Conservation (phyloP, 2,797 vertebrate genomes). For the Tiaroga cobitis region DNA sequence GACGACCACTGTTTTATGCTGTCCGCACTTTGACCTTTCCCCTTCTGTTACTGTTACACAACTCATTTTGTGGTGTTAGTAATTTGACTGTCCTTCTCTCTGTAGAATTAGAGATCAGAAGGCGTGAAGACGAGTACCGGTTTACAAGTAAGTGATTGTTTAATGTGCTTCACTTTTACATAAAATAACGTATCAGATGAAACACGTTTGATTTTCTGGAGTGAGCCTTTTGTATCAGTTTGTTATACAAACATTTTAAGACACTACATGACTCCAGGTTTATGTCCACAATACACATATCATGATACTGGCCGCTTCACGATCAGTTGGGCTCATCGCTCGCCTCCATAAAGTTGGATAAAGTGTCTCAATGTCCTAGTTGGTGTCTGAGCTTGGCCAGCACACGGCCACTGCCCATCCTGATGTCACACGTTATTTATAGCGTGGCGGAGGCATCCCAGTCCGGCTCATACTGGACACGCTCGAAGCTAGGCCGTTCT, state of each 20-base stretch:
- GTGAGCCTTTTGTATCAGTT: not conserved
- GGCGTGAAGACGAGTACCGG: slow-evolving; percentile 99
- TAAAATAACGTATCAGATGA: not conserved
- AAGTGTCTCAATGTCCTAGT: slow-evolving; percentile 67
- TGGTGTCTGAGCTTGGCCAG: slow-evolving; percentile 48
- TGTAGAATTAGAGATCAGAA: slow-evolving; percentile 98
- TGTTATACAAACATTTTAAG: slow-evolving; percentile 74
- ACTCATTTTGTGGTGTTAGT: slow-evolving; percentile 42
- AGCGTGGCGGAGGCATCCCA: too few relatives aligned
- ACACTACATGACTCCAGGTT: slow-evolving; percentile 1
- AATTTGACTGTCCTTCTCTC: slow-evolving; percentile 83
- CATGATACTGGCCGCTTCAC: not conserved
- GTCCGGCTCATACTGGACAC: slow-evolving; percentile 16
- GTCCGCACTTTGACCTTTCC: not conserved
- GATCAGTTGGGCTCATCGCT: not conserved
- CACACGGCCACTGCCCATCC: slow-evolving; percentile 36
- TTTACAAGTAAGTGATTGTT: slow-evolving; percentile 95
- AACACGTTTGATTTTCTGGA: not conserved
- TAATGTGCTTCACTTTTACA: not conserved
- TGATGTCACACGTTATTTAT: slow-evolving; percentile 65
- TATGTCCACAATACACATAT: not conserved
- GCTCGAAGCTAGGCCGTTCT: slow-evolving; percentile 22
- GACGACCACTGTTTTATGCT: too few relatives aligned
- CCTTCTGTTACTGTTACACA: not conserved
- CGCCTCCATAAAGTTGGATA: slow-evolving; percentile 14